Evolutionary conservation across 2,888 invertebrate genomes (phyloP).

Genomic region (Aleiodes testaceus): DNA sequence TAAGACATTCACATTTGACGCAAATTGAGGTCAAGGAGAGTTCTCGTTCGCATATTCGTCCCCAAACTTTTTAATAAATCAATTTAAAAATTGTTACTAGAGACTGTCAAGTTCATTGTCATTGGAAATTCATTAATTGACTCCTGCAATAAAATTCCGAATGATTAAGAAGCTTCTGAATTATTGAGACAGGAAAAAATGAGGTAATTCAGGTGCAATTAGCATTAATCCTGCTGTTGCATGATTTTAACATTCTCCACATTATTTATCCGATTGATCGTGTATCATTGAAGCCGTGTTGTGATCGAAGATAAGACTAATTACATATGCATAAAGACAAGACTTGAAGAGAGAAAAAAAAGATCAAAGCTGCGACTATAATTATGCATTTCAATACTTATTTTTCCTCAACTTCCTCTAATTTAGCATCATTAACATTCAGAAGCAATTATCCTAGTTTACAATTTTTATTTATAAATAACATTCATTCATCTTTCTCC

Average conservation of each 20-base stretch:
- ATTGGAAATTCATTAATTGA: too few relatives aligned
- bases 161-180: too few relatives aligned
- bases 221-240: neutral
- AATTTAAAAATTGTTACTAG: too few relatives aligned
- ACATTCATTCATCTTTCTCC: conserved; percentile 41
- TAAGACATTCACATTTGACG: too few relatives aligned
- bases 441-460: too few relatives aligned
- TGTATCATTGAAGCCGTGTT: conserved; percentile 36
- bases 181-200: neutral
- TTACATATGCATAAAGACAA: conserved; percentile 39
- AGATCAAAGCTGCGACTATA: conserved; percentile 33
- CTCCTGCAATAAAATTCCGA: too few relatives aligned
- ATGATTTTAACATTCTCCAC: conserved; percentile 1
- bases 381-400: conserved; percentile 12
- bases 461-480: neutral
- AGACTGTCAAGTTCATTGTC: too few relatives aligned
- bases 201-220: neutral
- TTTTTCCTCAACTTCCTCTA: too few relatives aligned
- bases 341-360: neutral
- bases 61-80: too few relatives aligned
- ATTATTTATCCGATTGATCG: conserved; percentile 3
- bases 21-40: too few relatives aligned
- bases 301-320: conserved; percentile 42
- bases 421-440: too few relatives aligned
- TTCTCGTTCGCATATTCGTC: too few relatives aligned